Evolutionary conservation across 2,113 vertebrate genomes (phyloP), one percentile per base, ranked within the genome.

Genomic region (Otocyon megalotis): DNA sequence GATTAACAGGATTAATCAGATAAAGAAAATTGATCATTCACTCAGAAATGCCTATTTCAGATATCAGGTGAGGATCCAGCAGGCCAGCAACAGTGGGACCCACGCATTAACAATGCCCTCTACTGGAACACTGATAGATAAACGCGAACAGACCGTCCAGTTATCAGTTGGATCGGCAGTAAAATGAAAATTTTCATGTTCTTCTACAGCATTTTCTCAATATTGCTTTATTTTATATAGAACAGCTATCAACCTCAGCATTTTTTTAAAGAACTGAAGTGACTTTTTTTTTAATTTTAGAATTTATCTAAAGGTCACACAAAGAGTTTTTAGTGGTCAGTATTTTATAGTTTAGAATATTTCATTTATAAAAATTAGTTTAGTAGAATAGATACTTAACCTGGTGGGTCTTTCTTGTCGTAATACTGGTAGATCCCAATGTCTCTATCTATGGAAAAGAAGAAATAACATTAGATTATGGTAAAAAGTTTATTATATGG

Each of bases 1-100:
- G 99, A 99, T 99, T 99, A 99, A 98, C 98, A 98, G 99, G 98
- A 99, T 99, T 99, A 99, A 99, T 99, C 99, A 99, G 99, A 99
- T 99, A 99, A 99, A 98, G 98, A 98, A 98, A 98, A 99, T 97
- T 98, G 98, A 99, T 98, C 97, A 98, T 98, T 98, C 98, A 84
- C 87, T 98, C 97, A 94, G 98, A 98, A 98, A 98, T 97, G 98
- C 98, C 98, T 98, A 98, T 98, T 98, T 97, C 97, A 94, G 98
- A 98, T 90, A 98, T 97, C 99, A 98, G 99, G 98, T 98, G 98
- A 98, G 99, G 97, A 98, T 98, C 97, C 89, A 10, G 88, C 81
- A 98, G 97, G 95, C 96, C 88, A 74, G 94, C 84, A 97, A 43
- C 60, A 37, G 69, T 86, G 93, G 83, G 90, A 98, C 97, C 48